A percentile compares a stretch with the other conserved stretches of the same genome.
Conservation (phyloP, 1,140 invertebrate genomes). For the Bacillus rossius region DNA sequence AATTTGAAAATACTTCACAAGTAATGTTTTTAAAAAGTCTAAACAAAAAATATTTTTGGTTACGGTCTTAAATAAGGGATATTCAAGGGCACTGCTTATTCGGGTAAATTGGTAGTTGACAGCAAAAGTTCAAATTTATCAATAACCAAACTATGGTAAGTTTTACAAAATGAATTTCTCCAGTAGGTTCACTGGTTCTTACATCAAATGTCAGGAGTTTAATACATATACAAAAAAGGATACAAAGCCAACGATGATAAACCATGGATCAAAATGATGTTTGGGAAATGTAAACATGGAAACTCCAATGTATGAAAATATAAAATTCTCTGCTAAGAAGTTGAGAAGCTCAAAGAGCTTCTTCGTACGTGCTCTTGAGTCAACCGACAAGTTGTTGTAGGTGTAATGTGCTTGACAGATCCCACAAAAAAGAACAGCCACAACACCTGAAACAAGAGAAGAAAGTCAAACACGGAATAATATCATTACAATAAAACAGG, state of each 20-base stretch:
- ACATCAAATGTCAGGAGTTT: no score
- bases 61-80: no score
- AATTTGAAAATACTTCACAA: no score
- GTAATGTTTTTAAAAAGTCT: no score
- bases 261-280: conserved; percentile 87
- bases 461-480: neutral
- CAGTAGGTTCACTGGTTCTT: no score
- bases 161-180: no score
- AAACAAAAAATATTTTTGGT: no score
- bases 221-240: conserved; percentile 61
- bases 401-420: conserved; percentile 99
- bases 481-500: neutral
- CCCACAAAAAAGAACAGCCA: conserved; percentile 95
- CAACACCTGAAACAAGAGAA: conserved; percentile 61
- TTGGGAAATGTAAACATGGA: conserved; percentile 97
- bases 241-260: conserved; percentile 93
- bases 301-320: conserved; percentile 98
- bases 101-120: no score
- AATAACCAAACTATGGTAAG: no score
- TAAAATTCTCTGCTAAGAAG: conserved; percentile 98
- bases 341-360: conserved; percentile 93
- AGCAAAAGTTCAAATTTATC: no score
- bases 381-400: conserved; percentile 90
- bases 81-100: no score
- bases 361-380: conserved; percentile 88